These are phyloP conservation scores for Riparia riparia DNA, from an alignment of 2,113 vertebrate species.

Conservation along the genomic window DNA sequence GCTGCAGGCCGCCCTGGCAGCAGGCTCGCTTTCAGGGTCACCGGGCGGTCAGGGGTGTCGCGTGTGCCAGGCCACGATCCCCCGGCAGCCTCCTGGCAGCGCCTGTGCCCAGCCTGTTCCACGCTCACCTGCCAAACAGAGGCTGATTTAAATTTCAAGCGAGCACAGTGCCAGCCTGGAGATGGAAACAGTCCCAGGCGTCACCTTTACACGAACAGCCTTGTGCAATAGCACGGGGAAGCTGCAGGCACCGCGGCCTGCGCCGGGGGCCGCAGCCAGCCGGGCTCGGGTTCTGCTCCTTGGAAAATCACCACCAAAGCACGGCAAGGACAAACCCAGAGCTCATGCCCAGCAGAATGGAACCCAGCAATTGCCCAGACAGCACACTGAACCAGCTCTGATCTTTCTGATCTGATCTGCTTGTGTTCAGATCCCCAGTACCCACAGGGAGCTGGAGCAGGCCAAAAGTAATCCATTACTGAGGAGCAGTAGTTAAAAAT, in stretches of 20 bases:
- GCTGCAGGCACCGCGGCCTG: not conserved
- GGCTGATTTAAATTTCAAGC: not conserved
- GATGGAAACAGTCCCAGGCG: not conserved
- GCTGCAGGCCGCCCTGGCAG: not conserved
- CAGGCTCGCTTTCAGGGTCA: not conserved
- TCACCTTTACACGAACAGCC: not conserved
- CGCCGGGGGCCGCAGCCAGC: not conserved
- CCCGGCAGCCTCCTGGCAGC: not conserved
- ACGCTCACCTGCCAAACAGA: not conserved
- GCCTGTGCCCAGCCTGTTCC: not conserved
- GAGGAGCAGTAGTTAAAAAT: not conserved
- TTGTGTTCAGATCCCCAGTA: not conserved
- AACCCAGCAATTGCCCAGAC: not conserved
- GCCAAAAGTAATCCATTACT: not conserved
- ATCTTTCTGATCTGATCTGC: not conserved
- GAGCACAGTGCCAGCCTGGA: not conserved
- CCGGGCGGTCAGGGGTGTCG: not conserved
- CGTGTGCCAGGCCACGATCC: not conserved
- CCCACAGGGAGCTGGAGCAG: not conserved
- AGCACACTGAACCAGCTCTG: not conserved
- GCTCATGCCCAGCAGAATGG: accelerated
- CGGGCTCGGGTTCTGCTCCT: not conserved
- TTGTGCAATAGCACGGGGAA: not conserved
- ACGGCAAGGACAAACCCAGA: not conserved
- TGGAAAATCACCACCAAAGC: not conserved